Base-by-base conservation (phyloP, 2,797 vertebrate species). In the Cirrhinus molitorella region DNA sequence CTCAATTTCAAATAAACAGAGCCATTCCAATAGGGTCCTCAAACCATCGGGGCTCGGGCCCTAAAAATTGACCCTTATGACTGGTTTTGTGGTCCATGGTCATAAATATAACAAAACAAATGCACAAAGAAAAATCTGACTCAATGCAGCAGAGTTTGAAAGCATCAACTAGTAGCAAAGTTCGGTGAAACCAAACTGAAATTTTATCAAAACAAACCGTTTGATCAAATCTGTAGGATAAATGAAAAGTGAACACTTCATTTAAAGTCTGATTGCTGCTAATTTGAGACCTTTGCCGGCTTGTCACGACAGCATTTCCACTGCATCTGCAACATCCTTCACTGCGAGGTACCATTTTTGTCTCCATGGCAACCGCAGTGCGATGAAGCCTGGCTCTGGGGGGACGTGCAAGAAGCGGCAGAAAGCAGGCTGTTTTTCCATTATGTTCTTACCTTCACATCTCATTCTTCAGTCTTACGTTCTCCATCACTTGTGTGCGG, bases 361-460 rank as follows among this genome's bases (percentile, higher is more conserved):
- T 95, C 91, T 68, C 93, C 92, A 94, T 95, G 89, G 93, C 91
- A 95, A 95, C 94, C 90, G 28, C 75, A 83, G 83, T 91, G 89
- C 91, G 91, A 93, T 91, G 89, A 92, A 92, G 91, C 89, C 90
- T 85, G 88, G 61, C 88, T 91, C 90, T 90, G 88, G 90, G 91
- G 92, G 61, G 92, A 91, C 82, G 89, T 89, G 83, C 88, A 84
- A 89, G 90, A 91, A 92, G 92, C 91, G 91, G 87, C 91, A 87
- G 88, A 80, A 87, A 93, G 90, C 86, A 90, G 88, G 86, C 87
- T 92, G 89, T 83, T 88, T 91, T 90, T 89, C 23, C 45, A 37
- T 61, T 16, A n/a, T 19, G 14, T 21, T 70, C 65, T 19, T 57
- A 47, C 81, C 14, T 47, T 68, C 34, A 45, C 63, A 57, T 76